Evolutionary conservation across 1,140 invertebrate genomes (phyloP).

Genomic region (Penaeus vannamei): DNA sequence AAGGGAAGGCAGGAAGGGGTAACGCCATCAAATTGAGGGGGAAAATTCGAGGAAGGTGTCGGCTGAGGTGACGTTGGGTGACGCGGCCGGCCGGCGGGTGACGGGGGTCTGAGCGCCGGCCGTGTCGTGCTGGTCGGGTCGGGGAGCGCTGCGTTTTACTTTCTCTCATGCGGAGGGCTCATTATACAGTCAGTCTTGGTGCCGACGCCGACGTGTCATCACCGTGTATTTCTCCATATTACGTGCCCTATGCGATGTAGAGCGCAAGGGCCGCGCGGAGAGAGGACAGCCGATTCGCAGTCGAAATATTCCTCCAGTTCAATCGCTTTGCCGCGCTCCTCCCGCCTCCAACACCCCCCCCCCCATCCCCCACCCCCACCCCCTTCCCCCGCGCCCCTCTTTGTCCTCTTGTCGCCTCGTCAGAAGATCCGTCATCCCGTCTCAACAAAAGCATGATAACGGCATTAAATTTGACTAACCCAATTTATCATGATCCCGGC

Average conservation of each 20-base stretch:
- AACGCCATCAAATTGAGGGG: slow-evolving; percentile 18
- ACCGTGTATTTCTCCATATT: no score
- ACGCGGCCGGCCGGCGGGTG: not conserved
- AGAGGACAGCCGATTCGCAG: no score
- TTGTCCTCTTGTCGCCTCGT: not conserved
- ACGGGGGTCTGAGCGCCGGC: not conserved
- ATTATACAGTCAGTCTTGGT: no score
- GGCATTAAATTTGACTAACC: slow-evolving; percentile 59
- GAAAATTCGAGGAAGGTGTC: slow-evolving; percentile 39
- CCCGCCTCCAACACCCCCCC: no score
- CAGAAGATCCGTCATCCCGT: slow-evolving; percentile 45
- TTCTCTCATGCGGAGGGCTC: no score
- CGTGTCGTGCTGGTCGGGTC: no score
- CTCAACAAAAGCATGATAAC: slow-evolving; percentile 48
- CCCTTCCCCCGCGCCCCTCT: not conserved
- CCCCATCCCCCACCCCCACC: not conserved
- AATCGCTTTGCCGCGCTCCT: not conserved
- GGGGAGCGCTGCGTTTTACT: no score
- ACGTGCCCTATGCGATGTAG: no score
- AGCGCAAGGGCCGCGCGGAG: no score
- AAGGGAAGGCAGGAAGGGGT: not conserved
- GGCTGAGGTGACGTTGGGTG: not conserved
- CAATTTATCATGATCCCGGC: slow-evolving; percentile 53
- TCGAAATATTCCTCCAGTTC: not conserved
- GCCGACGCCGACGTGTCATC: no score